A percentile compares a stretch with the other conserved stretches of the same genome.
phyloP scores from a whole-genome alignment of 2,888 invertebrate species.

The Cheilosia scutellata region DNA sequence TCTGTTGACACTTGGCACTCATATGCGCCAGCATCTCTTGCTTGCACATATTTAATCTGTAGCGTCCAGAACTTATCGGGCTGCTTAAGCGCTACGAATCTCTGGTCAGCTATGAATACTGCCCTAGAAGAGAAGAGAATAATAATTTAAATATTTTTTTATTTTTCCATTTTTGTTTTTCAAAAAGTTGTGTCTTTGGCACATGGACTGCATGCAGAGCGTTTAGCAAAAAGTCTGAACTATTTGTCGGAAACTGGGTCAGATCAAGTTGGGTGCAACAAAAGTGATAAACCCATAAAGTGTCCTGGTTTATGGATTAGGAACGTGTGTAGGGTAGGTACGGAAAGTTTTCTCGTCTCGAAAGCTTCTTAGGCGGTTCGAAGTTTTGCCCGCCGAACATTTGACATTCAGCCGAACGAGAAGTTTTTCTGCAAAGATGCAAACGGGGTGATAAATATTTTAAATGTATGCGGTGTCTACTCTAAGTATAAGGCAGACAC shows the following conservation, averaged over 20 bases:
- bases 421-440: conserved; percentile 59
- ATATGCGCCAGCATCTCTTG: conserved; percentile 94
- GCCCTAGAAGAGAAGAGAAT: conserved; percentile 81
- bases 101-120: conserved; percentile 95
- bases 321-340: conserved; percentile 28
- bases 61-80: conserved; percentile 89
- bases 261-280: conserved; percentile 51
- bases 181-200: conserved; percentile 58
- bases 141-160: conserved; percentile 52
- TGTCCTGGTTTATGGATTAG: conserved; percentile 63
- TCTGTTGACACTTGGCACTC: conserved; percentile 98
- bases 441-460: conserved; percentile 64
- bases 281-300: conserved; percentile 50
- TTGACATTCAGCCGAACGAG: conserved; percentile 53
- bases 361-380: conserved; percentile 25
- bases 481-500: neutral
- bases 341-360: neutral
- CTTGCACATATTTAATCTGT: conserved; percentile 95
- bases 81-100: conserved; percentile 91
- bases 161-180: neutral
- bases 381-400: conserved; percentile 64
- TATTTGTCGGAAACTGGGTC: conserved; percentile 50
- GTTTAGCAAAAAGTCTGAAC: conserved; percentile 26
- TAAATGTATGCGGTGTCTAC: conserved; percentile 36
- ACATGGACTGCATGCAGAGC: conserved; percentile 56